Evolutionary conservation across 2,113 vertebrate species (phyloP).

Genomic region (Anarhynchus alexandrinus): DNA sequence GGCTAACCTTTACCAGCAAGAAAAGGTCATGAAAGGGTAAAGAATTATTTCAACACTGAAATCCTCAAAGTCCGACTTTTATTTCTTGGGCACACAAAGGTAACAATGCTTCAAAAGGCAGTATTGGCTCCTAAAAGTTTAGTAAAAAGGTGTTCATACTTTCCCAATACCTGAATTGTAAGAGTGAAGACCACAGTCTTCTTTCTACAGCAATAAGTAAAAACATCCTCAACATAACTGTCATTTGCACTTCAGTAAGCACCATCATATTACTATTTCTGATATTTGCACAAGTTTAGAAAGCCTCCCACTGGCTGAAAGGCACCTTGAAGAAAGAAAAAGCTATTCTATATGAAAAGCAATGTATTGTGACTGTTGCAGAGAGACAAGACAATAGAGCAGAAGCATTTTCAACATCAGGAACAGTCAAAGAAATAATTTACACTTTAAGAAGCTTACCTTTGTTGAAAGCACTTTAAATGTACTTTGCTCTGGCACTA

Average conservation of each 20-base stretch:
- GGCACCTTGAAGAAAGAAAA: background rate
- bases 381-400: conserved; percentile 11
- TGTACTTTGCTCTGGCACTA: conserved; percentile 87
- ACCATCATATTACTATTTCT: background rate
- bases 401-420: background rate
- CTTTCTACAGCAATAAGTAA: background rate
- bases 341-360: background rate
- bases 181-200: background rate
- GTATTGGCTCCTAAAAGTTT: background rate
- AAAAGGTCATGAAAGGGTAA: background rate
- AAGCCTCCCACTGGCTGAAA: background rate
- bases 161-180: background rate
- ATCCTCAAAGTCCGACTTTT: background rate
- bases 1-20: background rate
- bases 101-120: background rate
- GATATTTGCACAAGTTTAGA: background rate
- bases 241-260: background rate
- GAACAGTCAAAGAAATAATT: background rate
- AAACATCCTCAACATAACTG: background rate
- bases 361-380: background rate
- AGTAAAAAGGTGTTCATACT: background rate
- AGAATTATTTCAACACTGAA: background rate
- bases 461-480: conserved; percentile 94
- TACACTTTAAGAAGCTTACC: conserved; percentile 71
- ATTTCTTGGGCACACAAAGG: background rate